Evolutionary conservation across 2,113 vertebrate species (phyloP).

Genomic region (Columba janthina): DNA sequence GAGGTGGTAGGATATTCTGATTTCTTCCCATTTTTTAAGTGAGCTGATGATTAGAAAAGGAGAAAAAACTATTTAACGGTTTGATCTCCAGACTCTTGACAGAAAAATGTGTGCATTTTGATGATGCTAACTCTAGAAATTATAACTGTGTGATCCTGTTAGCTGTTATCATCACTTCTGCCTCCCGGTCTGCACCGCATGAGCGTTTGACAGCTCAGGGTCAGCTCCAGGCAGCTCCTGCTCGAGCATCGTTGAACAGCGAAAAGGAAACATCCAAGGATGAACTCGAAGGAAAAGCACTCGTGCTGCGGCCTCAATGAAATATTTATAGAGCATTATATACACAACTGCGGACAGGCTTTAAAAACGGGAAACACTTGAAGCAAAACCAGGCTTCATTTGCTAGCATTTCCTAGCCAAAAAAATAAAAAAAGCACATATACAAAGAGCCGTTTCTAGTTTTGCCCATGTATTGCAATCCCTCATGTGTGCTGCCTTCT

Average conservation of each 20-base stretch:
- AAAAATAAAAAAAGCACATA: not conserved
- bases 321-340: not conserved
- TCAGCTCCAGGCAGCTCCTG: not conserved
- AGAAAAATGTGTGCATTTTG: rapidly evolving
- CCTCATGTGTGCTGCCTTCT: rapidly evolving
- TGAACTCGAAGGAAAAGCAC: not conserved
- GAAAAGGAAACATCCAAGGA: not conserved
- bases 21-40: not conserved
- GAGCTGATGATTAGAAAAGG: not conserved
- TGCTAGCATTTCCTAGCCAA: not conserved
- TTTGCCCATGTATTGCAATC: not conserved
- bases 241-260: not conserved
- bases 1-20: not conserved
- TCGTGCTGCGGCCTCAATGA: not conserved
- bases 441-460: not conserved
- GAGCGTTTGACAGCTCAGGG: not conserved
- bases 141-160: rapidly evolving
- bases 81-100: not conserved
- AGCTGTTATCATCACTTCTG: not conserved
- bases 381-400: not conserved
- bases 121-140: not conserved
- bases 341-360: not conserved
- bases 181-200: not conserved
- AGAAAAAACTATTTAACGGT: not conserved
- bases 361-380: not conserved